These are phyloP conservation scores for Isotomurus palustris DNA, from an alignment of 2,888 invertebrate genomes.

Conservation along the genomic window DNA sequence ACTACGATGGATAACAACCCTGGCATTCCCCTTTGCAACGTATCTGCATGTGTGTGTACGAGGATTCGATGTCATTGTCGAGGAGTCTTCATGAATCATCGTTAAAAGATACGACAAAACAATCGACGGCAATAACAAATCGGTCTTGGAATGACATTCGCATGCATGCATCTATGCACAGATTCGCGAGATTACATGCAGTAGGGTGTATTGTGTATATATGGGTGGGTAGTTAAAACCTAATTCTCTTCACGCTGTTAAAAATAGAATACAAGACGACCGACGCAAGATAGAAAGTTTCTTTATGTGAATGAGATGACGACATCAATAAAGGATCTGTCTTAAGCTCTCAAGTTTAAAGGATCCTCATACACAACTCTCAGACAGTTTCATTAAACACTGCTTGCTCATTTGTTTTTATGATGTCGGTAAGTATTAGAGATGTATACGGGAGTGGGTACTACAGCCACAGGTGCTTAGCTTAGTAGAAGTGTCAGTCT, in stretches of 20 bases:
- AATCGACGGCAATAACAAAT: constrained; percentile 1
- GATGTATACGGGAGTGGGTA: background rate
- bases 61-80: constrained; percentile 1
- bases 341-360: no score
- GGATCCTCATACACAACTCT: no score
- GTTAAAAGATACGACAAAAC: background rate
- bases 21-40: background rate
- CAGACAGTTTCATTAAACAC: no score
- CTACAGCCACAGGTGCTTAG: no score
- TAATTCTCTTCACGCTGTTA: constrained; percentile 12
- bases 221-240: no score
- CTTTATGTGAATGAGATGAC: constrained; percentile 6
- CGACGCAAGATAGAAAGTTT: constrained; percentile 8
- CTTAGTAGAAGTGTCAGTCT: no score
- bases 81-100: background rate
- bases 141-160: background rate
- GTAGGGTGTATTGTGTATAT: no score
- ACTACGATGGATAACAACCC: background rate
- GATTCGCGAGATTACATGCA: no score
- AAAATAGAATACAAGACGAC: background rate
- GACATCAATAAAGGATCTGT: constrained; percentile 4
- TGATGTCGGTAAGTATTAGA: no score
- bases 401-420: no score
- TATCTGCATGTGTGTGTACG: no score
- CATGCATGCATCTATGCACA: no score